Evolutionary conservation across 2,797 vertebrate species (phyloP), one percentile per base, ranked within the genome.

Genomic region (Setipinna tenuifilis): DNA sequence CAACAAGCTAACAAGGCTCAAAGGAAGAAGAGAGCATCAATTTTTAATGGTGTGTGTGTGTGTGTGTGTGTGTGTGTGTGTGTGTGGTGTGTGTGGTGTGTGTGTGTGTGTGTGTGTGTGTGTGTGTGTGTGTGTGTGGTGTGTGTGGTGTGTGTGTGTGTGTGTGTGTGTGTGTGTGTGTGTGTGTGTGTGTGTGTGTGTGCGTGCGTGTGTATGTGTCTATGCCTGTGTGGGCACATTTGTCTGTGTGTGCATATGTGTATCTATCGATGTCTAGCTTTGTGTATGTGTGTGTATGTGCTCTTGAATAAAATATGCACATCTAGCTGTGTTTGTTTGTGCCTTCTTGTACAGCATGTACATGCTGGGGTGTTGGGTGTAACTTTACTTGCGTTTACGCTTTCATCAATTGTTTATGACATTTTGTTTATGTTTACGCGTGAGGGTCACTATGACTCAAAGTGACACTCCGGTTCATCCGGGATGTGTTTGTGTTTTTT

Each of bases 131-230:
- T 41, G 35, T 41, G 35, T 41, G 35, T 41, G n/a, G n/a, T n/a
- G n/a, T n/a, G n/a, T n/a, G n/a, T 48, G 46, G 50, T 54, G 50
- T 54, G 50, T 83, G 0, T 78, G 16, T 57, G 65, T 62, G 78
- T 35, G 50, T 6, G 19, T 17, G 78, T 28, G 21, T 83, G 75
- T 31, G 62, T 68, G 62, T 28, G 19, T n/a, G 9, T 25, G 68
- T n/a, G 82, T 61, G 82, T 35, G 23, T 62, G 57, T 83, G 81
- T 21, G 10, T 83, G n/a, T 50, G 44, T 83, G 44, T 71, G 80
- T 62, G 23, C 21, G 71, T 78, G 21, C 4, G 23, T 86, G 61
- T 86, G 50, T 84, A 25, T 86, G n/a, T 85, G 35, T 48, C 35
- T 82, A 28, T 65, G 48, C 48, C 62, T 57, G 50, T 23, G 57